Evolutionary conservation across 2,113 vertebrate genomes (phyloP).

Genomic region (Odocoileus virginianus): DNA sequence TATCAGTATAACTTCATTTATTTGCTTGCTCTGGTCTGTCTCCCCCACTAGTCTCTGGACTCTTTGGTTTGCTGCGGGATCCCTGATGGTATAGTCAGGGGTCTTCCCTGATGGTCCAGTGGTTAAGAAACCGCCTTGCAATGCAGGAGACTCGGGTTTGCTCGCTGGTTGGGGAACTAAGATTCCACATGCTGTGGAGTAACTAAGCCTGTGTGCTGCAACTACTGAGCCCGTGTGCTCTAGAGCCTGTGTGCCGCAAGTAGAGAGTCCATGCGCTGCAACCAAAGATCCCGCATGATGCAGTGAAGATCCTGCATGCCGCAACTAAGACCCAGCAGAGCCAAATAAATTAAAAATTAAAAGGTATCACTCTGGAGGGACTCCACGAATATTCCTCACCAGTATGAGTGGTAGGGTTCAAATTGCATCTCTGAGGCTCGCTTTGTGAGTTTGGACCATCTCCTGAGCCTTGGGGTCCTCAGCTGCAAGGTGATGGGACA

Average conservation of each 20-base stretch:
- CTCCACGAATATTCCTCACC: accelerated
- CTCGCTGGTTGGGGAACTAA: not conserved
- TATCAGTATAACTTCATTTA: not conserved
- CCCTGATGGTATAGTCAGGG: not conserved
- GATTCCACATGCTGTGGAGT: not conserved
- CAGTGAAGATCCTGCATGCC: not conserved
- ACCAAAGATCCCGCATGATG: accelerated
- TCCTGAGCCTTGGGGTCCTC: not conserved
- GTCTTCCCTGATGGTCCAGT: not conserved
- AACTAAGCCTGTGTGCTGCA: not conserved
- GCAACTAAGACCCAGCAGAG: not conserved
- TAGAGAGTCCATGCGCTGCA: not conserved
- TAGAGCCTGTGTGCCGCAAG: not conserved
- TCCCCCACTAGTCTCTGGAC: not conserved
- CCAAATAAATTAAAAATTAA: not conserved
- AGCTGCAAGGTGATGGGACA: not conserved
- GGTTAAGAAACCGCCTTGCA: not conserved
- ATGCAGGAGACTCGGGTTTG: not conserved
- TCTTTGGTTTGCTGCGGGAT: not conserved
- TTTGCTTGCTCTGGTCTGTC: not conserved
- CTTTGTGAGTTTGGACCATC: not conserved
- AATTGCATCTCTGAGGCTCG: not conserved
- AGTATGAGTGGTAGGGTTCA: not conserved
- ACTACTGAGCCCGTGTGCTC: accelerated
- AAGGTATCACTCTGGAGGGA: not conserved